Evolutionary conservation across 1,140 invertebrate species (phyloP).

Genomic region (Ceratina australensis): DNA sequence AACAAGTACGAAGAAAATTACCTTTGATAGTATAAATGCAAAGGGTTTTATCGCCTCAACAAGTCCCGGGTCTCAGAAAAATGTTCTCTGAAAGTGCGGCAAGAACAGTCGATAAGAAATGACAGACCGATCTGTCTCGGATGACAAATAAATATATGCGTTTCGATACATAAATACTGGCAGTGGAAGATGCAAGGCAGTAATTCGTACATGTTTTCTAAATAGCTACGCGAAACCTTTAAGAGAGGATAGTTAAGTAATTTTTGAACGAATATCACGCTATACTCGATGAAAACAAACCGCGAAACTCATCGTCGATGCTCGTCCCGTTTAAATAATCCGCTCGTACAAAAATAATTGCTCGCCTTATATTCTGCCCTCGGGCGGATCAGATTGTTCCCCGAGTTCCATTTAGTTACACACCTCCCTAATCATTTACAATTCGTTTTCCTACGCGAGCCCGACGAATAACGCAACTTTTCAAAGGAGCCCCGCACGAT

Average conservation of each 20-base stretch:
- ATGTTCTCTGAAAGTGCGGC: conserved; percentile 4
- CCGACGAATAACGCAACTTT: neutral
- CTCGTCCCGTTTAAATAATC: conserved; percentile 53
- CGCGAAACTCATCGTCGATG: conserved; percentile 45
- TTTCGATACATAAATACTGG: conserved; percentile 59
- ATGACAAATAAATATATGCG: conserved; percentile 54
- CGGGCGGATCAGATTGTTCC: conserved; percentile 6
- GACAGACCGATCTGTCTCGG: conserved; percentile 15
- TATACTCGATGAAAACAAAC: conserved; percentile 46
- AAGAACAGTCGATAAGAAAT: conserved; percentile 32
- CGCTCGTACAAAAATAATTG: conserved; percentile 66
- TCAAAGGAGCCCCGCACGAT: neutral
- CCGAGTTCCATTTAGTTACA: conserved; percentile 32
- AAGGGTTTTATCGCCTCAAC: neutral
- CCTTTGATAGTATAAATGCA: too few relatives aligned
- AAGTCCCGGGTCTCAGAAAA: neutral
- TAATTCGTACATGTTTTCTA: conserved; percentile 48
- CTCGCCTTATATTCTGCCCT: conserved; percentile 30
- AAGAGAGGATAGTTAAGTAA: conserved; percentile 47
- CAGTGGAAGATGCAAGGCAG: conserved; percentile 62
- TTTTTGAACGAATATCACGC: conserved; percentile 53
- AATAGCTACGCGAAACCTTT: conserved; percentile 54
- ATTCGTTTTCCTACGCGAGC: conserved; percentile 32
- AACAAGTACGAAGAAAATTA: too few relatives aligned
- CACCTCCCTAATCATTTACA: neutral